A percentile compares a stretch with the other conserved stretches of the same genome.
These are phyloP conservation scores for Julus scandinavius DNA, from an alignment of 2,888 invertebrate genomes.

Conservation along the genomic window DNA sequence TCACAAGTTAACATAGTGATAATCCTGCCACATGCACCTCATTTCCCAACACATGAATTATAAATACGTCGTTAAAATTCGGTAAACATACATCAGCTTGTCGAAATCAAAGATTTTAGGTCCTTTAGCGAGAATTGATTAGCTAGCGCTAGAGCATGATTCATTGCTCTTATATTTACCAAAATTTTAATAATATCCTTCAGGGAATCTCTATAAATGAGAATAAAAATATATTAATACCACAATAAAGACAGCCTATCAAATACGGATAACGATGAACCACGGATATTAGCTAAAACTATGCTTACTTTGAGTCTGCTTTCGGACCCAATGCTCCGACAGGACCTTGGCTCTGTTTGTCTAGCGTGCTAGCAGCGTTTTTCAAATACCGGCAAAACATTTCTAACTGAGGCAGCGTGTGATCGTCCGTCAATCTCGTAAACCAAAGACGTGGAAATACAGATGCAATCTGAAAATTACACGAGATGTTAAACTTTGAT, in stretches of 20 bases:
- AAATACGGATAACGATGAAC: neutral
- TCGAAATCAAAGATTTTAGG: conserved; percentile 51
- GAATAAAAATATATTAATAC: conserved; percentile 25
- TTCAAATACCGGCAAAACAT: conserved; percentile 56
- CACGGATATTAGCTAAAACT: neutral
- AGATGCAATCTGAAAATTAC: conserved; percentile 40
- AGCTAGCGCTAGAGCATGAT: conserved; percentile 55
- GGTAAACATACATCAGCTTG: neutral
- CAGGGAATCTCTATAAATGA: conserved; percentile 52
- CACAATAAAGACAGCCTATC: neutral
- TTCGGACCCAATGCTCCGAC: neutral
- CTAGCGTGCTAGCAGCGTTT: conserved; percentile 44
- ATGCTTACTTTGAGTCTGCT: conserved; percentile 37
- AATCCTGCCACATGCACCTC: neutral
- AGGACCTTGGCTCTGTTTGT: conserved; percentile 37
- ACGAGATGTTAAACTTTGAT: neutral
- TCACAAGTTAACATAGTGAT: neutral
- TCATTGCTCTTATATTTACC: conserved; percentile 57
- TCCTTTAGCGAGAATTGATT: conserved; percentile 57
- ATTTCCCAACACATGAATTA: neutral
- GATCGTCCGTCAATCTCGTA: conserved; percentile 45
- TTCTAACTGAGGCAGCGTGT: conserved; percentile 54
- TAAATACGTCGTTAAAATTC: neutral
- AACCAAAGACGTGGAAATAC: conserved; percentile 55
- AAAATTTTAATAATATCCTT: conserved; percentile 57